phyloP scores from a whole-genome alignment of 2,113 vertebrate genomes.

The Motacilla tschutschensis region DNA sequence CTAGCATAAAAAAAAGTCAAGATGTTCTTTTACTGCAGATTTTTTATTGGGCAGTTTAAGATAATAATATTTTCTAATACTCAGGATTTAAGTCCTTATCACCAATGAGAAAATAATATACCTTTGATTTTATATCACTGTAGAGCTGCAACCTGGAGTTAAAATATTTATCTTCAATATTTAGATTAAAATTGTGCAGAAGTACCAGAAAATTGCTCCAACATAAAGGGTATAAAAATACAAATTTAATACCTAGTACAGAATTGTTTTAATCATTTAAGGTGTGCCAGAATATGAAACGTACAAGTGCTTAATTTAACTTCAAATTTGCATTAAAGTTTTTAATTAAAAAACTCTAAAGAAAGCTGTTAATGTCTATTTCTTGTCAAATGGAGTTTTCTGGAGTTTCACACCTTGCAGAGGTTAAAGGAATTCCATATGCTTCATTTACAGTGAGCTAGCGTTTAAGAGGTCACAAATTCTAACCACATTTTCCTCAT shows the following conservation, averaged over 20 bases:
- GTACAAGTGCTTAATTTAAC: background rate
- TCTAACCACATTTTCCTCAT: background rate
- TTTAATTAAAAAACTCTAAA: background rate
- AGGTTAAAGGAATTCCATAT: background rate
- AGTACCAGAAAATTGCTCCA: background rate
- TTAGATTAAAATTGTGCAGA: background rate
- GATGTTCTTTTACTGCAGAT: background rate
- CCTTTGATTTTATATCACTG: background rate
- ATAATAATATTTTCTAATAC: background rate
- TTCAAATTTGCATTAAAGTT: background rate
- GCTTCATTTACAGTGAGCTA: background rate
- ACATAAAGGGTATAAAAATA: background rate
- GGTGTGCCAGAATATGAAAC: background rate
- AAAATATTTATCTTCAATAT: background rate
- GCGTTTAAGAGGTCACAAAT: background rate
- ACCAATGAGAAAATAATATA: background rate
- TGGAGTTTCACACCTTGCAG: background rate
- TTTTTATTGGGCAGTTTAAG: background rate
- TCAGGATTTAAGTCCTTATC: background rate
- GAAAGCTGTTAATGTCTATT: background rate
- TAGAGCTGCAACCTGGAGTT: background rate
- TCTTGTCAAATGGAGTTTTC: background rate
- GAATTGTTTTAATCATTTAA: background rate
- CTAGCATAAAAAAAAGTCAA: background rate
- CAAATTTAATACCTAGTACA: background rate